Base-by-base conservation (phyloP, 2,113 vertebrate genomes). In the Gobius niger region DNA sequence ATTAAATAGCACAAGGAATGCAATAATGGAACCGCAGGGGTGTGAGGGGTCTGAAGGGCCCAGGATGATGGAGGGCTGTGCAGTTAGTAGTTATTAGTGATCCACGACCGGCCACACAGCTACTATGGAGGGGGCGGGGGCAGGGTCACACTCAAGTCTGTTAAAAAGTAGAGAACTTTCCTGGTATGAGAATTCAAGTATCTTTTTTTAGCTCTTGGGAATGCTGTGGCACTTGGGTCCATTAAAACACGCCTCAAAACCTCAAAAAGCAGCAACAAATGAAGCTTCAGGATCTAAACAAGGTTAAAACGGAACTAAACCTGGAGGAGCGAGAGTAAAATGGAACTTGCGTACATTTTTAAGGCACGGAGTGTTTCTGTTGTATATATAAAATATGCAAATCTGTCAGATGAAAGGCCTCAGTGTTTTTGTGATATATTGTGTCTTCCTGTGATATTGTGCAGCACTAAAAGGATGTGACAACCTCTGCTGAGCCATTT, bases 1-100 rank as follows among this genome's bases (percentile, higher is more conserved):
- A 91, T 90, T 76, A 89, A 91, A 89, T 72, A 83, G 82, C 84
- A 78, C 63, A 65, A 88, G 81, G 85, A 85, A 88, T 87, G 86
- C 63, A 87, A 89, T 91, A 91, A 89, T 77, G 67, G 72, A 86
- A 70, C 76, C 46, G 14, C 68, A 63, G 67, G 72, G 75, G 69
- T 72, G 70, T 79, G 68, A 77, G 47, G 57, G 40, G 67, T 67
- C 73, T 7, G 7, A 69, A 82, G 14, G 72, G 67, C 63, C 61
- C 40, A 63, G 60, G 65, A 60, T 47, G 75, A 78, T 53, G 51
- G 42, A 74, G 34, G 66, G 60, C 54, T 47, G 12, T 42, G 42
- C 68, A 62, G 54, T 59, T 57, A 63, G 65, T 50, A 72, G 80
- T 70, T 66, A 68, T 76, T 77, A 68, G 70, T 68, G 63, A 82